These are phyloP conservation scores for Triplophysa tibetana DNA, from an alignment of 2,113 vertebrate genomes.

Conservation along the genomic window DNA sequence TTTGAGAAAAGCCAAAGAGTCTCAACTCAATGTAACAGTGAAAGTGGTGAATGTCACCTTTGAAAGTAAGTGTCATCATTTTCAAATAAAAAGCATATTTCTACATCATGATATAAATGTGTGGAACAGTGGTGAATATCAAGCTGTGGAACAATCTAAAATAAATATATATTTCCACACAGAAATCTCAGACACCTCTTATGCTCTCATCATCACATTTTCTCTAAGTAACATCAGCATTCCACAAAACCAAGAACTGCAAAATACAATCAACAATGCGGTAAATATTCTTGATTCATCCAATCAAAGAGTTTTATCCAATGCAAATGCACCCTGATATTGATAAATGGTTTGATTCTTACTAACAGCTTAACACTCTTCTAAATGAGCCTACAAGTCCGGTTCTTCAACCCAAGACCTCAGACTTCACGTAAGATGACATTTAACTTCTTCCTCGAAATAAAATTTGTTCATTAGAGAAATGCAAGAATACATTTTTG, in stretches of 20 bases:
- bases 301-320: background rate
- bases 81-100: background rate
- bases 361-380: constrained; percentile 21
- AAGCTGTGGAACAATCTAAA: background rate
- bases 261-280: background rate
- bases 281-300: background rate
- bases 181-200: constrained; percentile 23
- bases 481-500: too few relatives aligned
- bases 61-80: constrained; percentile 12
- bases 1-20: background rate
- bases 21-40: background rate
- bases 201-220: background rate
- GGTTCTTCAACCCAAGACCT: background rate
- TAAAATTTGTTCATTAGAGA: background rate
- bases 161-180: background rate
- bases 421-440: background rate
- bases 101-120: background rate
- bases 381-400: background rate
- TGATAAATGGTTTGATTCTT: background rate
- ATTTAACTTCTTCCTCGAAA: background rate
- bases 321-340: background rate
- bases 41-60: background rate
- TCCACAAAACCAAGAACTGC: background rate
- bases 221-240: background rate
- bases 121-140: background rate